Percentiles rank a stretch among this genome's conserved stretches.
Conservation (phyloP, 2,113 vertebrate genomes). For the Lycaon pictus region DNA sequence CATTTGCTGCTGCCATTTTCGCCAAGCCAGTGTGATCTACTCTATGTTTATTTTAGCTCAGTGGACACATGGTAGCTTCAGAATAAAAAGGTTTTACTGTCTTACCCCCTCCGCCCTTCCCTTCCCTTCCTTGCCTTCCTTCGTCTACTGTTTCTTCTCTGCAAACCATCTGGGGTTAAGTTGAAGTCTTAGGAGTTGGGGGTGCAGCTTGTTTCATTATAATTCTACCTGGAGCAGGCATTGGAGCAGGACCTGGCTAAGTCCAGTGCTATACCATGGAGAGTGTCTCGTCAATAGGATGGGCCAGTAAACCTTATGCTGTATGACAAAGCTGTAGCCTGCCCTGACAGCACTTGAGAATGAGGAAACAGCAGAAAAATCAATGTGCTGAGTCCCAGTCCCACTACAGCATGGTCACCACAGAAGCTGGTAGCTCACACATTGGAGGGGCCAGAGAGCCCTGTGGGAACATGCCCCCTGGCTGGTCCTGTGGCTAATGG, state of each 20-base stretch:
- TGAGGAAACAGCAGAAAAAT: not conserved
- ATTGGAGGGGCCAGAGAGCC: rapidly evolving
- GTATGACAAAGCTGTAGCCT: not conserved
- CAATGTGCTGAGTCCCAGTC: not conserved
- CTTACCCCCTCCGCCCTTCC: not conserved
- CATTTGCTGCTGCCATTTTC: not conserved
- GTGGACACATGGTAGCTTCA: not conserved
- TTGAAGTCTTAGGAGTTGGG: too few relatives aligned
- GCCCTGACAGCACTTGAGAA: not conserved
- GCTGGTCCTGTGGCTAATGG: not conserved
- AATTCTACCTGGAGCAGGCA: rapidly evolving
- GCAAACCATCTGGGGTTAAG: not conserved
- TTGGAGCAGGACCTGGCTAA: not conserved
- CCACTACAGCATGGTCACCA: not conserved
- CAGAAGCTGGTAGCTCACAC: not conserved
- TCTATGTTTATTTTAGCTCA: not conserved
- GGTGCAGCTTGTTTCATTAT: not conserved
- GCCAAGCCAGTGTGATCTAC: too few relatives aligned
- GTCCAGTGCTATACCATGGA: not conserved
- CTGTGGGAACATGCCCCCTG: rapidly evolving
- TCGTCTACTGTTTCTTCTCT: not conserved
- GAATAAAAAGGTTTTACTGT: not conserved
- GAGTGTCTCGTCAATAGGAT: not conserved
- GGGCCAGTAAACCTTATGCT: not conserved
- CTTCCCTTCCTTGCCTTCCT: not conserved